Conservation (phyloP, 2,797 vertebrate species). For the Poeciliopsis paucimaculata region DNA sequence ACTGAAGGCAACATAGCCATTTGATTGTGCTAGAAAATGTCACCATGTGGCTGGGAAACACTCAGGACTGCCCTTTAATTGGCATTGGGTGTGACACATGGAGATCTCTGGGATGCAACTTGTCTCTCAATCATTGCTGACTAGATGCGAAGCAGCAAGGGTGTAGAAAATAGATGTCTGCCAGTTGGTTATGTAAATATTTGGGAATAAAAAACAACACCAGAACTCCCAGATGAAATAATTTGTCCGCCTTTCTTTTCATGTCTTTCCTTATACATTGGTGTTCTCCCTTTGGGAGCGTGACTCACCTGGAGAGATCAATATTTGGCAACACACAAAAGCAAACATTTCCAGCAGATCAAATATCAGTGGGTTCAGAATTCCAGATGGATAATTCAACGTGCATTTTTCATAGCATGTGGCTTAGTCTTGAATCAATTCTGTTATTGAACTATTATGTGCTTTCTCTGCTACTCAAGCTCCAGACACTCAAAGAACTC, state of each 20-base stretch:
- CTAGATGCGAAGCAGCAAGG: not conserved
- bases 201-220: not conserved
- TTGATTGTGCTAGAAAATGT: too few species aligned
- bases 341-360: constrained; percentile 5
- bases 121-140: not conserved
- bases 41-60: too few species aligned
- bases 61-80: too few species aligned
- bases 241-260: not conserved
- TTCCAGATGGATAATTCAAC: constrained; percentile 8
- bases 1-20: too few species aligned
- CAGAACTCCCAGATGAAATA: not conserved
- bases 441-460: not conserved
- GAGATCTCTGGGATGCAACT: not conserved
- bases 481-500: constrained; percentile 1
- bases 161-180: not conserved
- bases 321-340: not conserved
- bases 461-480: not conserved
- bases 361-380: constrained; percentile 4
- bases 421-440: not conserved
- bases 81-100: not conserved
- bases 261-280: not conserved
- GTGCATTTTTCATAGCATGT: constrained; percentile 8
- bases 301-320: constrained; percentile 3
- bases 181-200: not conserved
- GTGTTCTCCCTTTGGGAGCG: not conserved